Evolutionary conservation across 2,888 invertebrate genomes (phyloP), one percentile per base, ranked within the genome.

Genomic region (Lasioglossum villosulum): DNA sequence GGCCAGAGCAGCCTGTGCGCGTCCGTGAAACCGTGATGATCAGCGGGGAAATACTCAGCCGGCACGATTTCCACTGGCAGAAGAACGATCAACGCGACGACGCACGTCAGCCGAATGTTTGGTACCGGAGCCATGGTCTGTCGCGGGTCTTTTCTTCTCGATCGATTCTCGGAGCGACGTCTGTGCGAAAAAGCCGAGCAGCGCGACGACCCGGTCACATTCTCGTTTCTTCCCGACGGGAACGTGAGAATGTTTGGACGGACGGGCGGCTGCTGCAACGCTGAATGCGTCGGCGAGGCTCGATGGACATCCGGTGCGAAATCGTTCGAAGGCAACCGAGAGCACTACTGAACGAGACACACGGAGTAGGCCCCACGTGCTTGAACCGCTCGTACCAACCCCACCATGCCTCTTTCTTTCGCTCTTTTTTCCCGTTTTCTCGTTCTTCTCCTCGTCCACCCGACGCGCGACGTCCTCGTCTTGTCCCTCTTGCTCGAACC

Each of bases 291-390:
- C 80, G 82, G 45, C 73, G 70, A 77, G 66, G 74, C 83, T 68
- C 83, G 83, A 82, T 86, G 86, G 81, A 78, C 87, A 88, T 89
- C 87, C 91, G 90, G 86, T 88, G 88, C 90, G 91, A 93, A 92
- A 93, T 92, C 91, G 91, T 93, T 90, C 91, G 91, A 93, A 91
- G 93, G 92, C 93, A 91, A 93, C 92, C 90, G 90, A 91, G 91
- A 89, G 91, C 93, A 93, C 93, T 94, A 94, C 94, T 93, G 93
- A 94, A 91, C 92, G 90, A 91, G 90, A 89, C 88, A 90, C 91
- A 87, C 90, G 87, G 87, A 87, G 89, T 84, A 74, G 86, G 90
- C 91, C 90, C 94, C 94, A 94, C 94, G 94, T 94, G 94, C 93
- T 94, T 93, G 89, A 91, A 91, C 91, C 89, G 91, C 91, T 89